Conservation (phyloP, 1,140 invertebrate species). For the Solenopsis invicta region DNA sequence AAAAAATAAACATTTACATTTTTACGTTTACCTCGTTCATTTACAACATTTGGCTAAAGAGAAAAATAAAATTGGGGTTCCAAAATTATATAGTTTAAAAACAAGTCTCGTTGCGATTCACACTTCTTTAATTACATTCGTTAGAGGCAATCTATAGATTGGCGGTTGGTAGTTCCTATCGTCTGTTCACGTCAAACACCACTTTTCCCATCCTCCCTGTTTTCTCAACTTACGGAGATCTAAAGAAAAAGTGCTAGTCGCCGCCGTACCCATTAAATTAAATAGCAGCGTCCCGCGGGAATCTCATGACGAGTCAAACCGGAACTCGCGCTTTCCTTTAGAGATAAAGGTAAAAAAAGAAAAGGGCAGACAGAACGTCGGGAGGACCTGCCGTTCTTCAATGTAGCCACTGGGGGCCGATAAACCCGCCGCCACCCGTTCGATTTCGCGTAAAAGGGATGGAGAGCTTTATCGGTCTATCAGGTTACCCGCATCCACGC, state of each 20-base stretch:
- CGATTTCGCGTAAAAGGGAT: conserved; percentile 61
- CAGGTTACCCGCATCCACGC: conserved; percentile 58
- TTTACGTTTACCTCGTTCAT: background rate
- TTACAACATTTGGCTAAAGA: background rate
- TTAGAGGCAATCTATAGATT: conserved; percentile 7
- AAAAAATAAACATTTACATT: background rate
- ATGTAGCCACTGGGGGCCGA: conserved; percentile 47
- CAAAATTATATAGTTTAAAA: background rate
- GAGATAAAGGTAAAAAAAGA: background rate
- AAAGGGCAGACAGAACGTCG: background rate
- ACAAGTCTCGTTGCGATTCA: background rate
- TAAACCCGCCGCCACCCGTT: conserved; percentile 63
- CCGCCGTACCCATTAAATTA: conserved; percentile 53
- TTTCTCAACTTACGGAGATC: background rate
- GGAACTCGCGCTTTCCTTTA: conserved; percentile 16
- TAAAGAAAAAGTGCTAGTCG: conserved; percentile 8
- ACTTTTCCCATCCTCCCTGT: background rate
- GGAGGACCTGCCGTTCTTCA: conserved; percentile 48
- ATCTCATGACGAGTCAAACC: conserved; percentile 54
- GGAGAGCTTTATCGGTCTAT: conserved; percentile 60
- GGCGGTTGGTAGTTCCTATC: background rate
- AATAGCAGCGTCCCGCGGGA: conserved; percentile 51
- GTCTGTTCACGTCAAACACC: conserved; percentile 42
- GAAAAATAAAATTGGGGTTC: background rate
- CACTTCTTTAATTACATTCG: conserved; percentile 25